Evolutionary conservation across 2,113 vertebrate species (phyloP).

Genomic region (Dendrocopos noguchii): DNA sequence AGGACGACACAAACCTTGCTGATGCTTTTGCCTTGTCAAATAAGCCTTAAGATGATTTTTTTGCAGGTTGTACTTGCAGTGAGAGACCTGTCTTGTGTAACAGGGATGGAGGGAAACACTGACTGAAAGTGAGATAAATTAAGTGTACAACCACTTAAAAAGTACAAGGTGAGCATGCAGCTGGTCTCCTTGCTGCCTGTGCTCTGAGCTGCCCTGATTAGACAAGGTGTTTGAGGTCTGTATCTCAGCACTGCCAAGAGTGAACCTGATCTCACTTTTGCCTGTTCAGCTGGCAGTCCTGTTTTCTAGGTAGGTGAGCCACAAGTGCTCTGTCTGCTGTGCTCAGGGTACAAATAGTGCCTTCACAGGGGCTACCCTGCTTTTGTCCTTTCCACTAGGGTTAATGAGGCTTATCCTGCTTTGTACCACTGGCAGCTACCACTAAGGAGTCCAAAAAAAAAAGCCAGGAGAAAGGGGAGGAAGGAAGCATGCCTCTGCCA

Average conservation of each 20-base stretch:
- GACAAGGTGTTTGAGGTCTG: neutral
- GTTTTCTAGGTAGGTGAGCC: neutral
- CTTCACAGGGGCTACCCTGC: accelerated
- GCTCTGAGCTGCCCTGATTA: neutral
- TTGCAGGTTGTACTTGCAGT: neutral
- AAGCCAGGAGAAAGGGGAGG: constrained; percentile 15
- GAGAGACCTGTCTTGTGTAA: neutral
- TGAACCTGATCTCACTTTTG: neutral
- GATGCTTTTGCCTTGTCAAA: neutral
- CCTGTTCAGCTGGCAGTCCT: neutral
- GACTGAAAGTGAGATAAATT: neutral
- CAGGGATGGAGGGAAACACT: too few species aligned
- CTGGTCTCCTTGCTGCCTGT: neutral
- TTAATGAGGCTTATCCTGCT: neutral
- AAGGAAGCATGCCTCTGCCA: constrained; percentile 30
- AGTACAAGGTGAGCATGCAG: neutral
- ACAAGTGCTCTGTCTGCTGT: neutral
- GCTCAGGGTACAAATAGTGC: neutral
- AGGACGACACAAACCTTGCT: neutral
- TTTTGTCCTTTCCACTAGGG: neutral
- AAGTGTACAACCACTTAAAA: neutral
- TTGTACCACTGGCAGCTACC: neutral
- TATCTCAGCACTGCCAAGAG: neutral
- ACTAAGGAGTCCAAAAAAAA: neutral
- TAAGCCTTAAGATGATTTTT: neutral